Evolutionary conservation across 2,888 invertebrate genomes (phyloP).

Genomic region (Coremacera marginata): DNA sequence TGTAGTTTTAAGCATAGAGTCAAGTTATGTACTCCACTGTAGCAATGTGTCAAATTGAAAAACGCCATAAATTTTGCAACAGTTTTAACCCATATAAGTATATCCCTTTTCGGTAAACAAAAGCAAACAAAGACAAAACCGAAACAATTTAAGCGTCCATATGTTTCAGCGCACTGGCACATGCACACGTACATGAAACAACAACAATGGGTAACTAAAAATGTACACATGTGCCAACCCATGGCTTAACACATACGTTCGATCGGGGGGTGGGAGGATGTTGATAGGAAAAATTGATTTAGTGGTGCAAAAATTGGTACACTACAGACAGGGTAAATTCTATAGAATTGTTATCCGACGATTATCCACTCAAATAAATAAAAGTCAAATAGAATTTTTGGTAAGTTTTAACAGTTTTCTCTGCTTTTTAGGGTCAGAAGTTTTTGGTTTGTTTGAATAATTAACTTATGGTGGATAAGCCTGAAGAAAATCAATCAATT

Average conservation of each 20-base stretch:
- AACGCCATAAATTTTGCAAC: conserved; percentile 61
- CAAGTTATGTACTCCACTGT: not conserved
- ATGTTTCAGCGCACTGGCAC: conserved; percentile 6
- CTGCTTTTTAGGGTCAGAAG: not conserved
- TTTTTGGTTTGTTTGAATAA: conserved; percentile 3
- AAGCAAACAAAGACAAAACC: not conserved
- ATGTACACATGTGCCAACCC: conserved; percentile 57
- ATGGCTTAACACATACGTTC: conserved; percentile 50
- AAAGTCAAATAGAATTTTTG: conserved; percentile 49
- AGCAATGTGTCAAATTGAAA: conserved; percentile 58
- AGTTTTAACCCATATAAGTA: conserved; percentile 29
- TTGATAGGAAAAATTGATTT: conserved; percentile 21
- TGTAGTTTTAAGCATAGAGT: not conserved
- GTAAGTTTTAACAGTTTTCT: not conserved
- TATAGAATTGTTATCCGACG: conserved; percentile 45
- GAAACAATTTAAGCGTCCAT: conserved; percentile 23
- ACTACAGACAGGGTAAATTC: not conserved
- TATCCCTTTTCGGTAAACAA: not conserved
- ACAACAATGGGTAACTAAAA: conserved; percentile 43
- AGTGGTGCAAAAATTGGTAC: not conserved
- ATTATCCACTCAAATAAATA: conserved; percentile 54
- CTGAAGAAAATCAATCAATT: not conserved
- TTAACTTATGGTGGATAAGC: conserved; percentile 49
- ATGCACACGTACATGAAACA: not conserved
- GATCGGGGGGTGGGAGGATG: not conserved